Evolutionary conservation across 37 sponge, comb jelly and placozoan genomes (phyloP).

Genomic region (Haliclona indistincta): DNA sequence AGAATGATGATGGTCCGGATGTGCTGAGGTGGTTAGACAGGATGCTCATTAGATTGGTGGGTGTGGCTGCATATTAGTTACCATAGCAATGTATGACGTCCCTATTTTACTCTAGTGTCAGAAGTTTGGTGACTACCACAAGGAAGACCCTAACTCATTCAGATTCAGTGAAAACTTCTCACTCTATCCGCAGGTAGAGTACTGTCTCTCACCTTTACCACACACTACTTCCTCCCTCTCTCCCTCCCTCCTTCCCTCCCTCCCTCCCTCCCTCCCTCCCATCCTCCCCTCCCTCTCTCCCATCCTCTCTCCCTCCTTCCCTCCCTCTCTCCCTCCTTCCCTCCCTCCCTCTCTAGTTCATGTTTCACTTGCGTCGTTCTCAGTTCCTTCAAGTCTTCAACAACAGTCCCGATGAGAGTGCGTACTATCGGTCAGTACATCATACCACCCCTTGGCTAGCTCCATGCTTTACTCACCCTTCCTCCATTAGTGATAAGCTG

Average conservation of each 20-base stretch:
- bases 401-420: slow-evolving; percentile 97
- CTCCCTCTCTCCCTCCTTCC: neutral
- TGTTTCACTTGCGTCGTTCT: slow-evolving; percentile 98
- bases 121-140: slow-evolving; percentile 95
- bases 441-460: no score
- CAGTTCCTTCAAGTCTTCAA: slow-evolving; percentile 99
- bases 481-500: slow-evolving; percentile 80
- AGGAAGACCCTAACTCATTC: slow-evolving; percentile 94
- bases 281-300: no score
- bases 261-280: neutral
- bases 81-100: neutral
- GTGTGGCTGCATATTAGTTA: neutral
- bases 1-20: slow-evolving; percentile 96
- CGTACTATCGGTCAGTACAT: slow-evolving; percentile 83
- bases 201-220: no score
- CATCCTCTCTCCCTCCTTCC: neutral
- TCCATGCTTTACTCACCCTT: neutral
- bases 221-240: neutral
- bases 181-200: slow-evolving; percentile 91
- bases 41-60: slow-evolving; percentile 91
- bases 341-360: slow-evolving; percentile 67
- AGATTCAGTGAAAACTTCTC: slow-evolving; percentile 95
- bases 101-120: slow-evolving; percentile 72
- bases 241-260: neutral
- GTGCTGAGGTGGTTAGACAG: slow-evolving; percentile 98